phyloP scores from a whole-genome alignment of 2,113 vertebrate species.

The Ursus arctos region DNA sequence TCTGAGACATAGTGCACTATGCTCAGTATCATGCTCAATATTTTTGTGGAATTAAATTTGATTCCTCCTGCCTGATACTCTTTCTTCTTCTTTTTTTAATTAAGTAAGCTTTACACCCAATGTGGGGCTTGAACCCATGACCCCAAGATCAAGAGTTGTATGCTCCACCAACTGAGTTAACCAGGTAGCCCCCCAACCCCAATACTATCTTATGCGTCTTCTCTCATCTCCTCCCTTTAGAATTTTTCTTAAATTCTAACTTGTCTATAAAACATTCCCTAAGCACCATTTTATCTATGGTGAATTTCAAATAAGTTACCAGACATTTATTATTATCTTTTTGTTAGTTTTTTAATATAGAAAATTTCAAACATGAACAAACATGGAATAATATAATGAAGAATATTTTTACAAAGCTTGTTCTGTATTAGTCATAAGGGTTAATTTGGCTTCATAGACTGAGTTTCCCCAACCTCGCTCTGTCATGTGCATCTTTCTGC shows the following conservation, averaged over 20 bases:
- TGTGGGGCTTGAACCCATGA: background rate
- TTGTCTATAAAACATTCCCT: background rate
- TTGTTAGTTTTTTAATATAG: background rate
- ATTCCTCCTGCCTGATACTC: background rate
- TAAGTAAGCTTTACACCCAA: background rate
- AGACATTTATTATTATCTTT: background rate
- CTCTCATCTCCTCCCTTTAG: constrained; percentile 5
- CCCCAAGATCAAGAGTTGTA: background rate
- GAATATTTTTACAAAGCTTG: background rate
- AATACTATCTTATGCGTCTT: background rate
- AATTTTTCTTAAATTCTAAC: constrained; percentile 1
- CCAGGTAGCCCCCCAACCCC: background rate
- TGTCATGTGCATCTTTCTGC: background rate
- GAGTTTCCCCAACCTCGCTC: background rate
- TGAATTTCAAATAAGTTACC: background rate
- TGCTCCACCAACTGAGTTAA: background rate
- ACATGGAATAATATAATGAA: background rate
- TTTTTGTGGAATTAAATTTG: background rate
- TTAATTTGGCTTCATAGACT: background rate
- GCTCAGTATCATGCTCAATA: background rate
- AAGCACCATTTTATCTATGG: background rate
- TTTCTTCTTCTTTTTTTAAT: background rate
- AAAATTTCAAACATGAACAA: background rate
- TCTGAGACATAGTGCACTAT: background rate
- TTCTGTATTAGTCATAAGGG: background rate